Evolutionary conservation across 2,797 vertebrate genomes (phyloP), one percentile per base, ranked within the genome.

Genomic region (Brotogeris chrysoptera): DNA sequence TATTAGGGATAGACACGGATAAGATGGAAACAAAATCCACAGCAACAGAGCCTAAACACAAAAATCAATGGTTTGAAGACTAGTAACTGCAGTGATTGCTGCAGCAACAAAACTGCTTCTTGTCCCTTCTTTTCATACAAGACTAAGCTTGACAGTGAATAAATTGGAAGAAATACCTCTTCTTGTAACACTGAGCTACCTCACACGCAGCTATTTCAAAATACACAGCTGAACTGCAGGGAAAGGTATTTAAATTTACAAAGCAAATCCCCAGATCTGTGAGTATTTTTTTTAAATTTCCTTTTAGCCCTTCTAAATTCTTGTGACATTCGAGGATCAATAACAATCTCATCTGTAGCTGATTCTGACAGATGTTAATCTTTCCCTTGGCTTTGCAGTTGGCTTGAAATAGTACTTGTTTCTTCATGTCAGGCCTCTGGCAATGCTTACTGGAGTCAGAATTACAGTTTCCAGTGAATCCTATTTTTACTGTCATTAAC

Each of bases 391-490:
- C 81, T 95, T 89, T 93, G 79, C 79, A 78, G 52, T 8, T 44
- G 64, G 72, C 84, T 69, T 77, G 84, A 78, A 91, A 78, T 57
- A 72, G 72, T 53, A 63, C 91, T 93, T 92, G 88, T 95, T 96
- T 79, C 89, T 95, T 92, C 92, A 83, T 70, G 81, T 90, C 71
- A 80, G 68, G 79, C 94, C 92, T 92, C 92, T 94, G 94, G 94
- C 89, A 91, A 32, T 83, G 88, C 91, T 93, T 61, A 27, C 64
- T 91, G 74, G 64, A 89, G 81, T 16, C 86, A 72, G 72, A 79
- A 87, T 93, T 92, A 92, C 53, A 86, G 69, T 87, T 86, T 92
- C 86, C 78, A 64, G 24, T 79, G 86, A 90, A 86, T 92, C 78
- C 71, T 57, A 43, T 87, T 95, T 91, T 90, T 85, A 60, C 79